A percentile compares a stretch with the other conserved stretches of the same genome.
Conservation (phyloP, 2,888 invertebrate genomes). For the Malthinus seriepunctatus region DNA sequence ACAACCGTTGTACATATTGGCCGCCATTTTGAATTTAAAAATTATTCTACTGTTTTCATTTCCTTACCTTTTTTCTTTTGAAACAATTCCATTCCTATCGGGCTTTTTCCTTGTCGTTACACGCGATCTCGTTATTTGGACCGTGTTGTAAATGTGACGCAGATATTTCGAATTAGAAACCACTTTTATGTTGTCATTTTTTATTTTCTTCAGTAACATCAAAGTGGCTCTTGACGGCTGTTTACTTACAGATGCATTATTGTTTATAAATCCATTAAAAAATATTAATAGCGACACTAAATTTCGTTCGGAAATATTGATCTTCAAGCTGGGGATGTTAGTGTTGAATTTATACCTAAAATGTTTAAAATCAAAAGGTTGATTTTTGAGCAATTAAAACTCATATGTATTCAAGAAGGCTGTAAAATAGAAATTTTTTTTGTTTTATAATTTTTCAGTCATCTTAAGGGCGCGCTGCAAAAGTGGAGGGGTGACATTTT, state of each 20-base stretch:
- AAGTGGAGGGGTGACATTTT: no score
- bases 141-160: constrained; percentile 30
- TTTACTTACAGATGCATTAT: constrained; percentile 30
- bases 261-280: constrained; percentile 38
- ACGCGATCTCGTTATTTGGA: constrained; percentile 28
- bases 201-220: constrained; percentile 43
- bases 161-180: constrained; percentile 27
- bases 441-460: no score
- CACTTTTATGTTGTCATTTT: constrained; percentile 30
- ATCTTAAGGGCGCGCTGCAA: no score
- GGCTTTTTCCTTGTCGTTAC: constrained; percentile 30
- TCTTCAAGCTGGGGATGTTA: constrained; percentile 69
- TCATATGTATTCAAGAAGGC: no score
- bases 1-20: no score
- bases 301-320: constrained; percentile 76
- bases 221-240: neutral
- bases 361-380: no score
- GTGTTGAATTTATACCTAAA: constrained; percentile 75
- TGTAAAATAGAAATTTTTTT: no score
- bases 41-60: no score
- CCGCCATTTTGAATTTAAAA: no score
- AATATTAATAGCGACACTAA: constrained; percentile 69
- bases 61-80: constrained; percentile 28
- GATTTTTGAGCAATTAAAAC: no score
- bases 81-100: constrained; percentile 21